Base-by-base conservation (phyloP, 2,113 vertebrate species). In the Chloropsis hardwickii region DNA sequence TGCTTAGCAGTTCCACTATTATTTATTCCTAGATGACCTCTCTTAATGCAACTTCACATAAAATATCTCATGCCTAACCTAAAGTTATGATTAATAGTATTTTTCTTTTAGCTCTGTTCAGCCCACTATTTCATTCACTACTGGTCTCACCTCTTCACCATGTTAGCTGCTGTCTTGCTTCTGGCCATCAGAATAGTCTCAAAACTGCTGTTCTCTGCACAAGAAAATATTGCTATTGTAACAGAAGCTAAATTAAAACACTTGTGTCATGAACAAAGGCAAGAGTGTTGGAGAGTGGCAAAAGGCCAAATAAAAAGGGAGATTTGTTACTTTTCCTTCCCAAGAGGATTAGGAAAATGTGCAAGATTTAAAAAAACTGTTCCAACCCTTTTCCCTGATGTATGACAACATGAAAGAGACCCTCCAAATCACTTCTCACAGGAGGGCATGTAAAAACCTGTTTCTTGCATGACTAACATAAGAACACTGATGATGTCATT, bases 221-320 rank as follows among this genome's bases (percentile, higher is more conserved):
- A 81, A 81, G 72, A 87, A 96, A 94, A 83, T 56, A 83, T 60
- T 80, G 67, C 82, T 78, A 74, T 86, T 95, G 85, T 91, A 90
- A 94, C 48, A 86, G 64, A 88, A 93, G 64, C 79, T 88, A 83
- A 94, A 90, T 92, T 92, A 93, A 88, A 96, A 84, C 45, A 40
- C 76, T 92, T 56, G 18, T 64, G 86, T 67, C 53, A 74, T 12
- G 88, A 90, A 67, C 64, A 45, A 83, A 80, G 85, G 81, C 90
- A 93, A 54, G 54, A 78, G 54, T 61, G 54, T 54, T 51, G 37
- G 47, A 56, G 56, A 71, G 60, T 42, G 37, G 76, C 71, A 90
- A 94, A 90, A 86, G 22, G 93, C 60, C 90, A 93, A 90, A 76
- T 44, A 78, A 92, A 89, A 69, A 83, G 27, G 64, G 71, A 94